Evolutionary conservation across 2,113 vertebrate species (phyloP), one percentile per base, ranked within the genome.

Genomic region (Polypterus senegalus): DNA sequence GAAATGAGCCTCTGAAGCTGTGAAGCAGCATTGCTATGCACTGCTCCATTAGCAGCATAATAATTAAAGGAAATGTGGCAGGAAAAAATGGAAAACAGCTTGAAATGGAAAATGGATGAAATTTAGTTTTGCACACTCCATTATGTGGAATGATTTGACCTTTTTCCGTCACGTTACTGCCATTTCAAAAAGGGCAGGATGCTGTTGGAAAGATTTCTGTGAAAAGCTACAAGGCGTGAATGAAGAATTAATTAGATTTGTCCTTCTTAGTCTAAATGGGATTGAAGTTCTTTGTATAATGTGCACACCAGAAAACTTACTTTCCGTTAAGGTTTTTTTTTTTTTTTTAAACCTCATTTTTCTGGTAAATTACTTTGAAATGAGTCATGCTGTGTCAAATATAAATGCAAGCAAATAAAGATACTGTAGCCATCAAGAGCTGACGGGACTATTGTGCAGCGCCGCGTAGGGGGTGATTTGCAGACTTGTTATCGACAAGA

Each of bases 131-230:
- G 73, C 74, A 67, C 48, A 9, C 52, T 6, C 9, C 4, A 47
- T 64, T 70, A 70, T 70, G 66, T 62, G 66, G 65, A 70, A 67
- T 61, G 47, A 6, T n/a, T 65, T 79, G 77, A 80, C 77, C 76
- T 83, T 81, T 81, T 47, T 47, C 6, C 61, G 66, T 59, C 66
- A 63, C 68, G 65, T 73, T 54, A 58, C 65, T 66, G 67, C 66
- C 58, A 71, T 73, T 69, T 66, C 75, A 62, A 71, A 80, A 82
- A 80, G 79, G 73, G 67, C 71, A 82, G 47, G 51, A 65, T 65
- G 43, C 10, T 4, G 5, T 55, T 10, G 5, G 54, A 55, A 8
- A 55, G 10, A 8, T 6, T 55, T 55, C 54, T 8, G 54, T 55
- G 43, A 11, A 10, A 55, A 6, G 54, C 6, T 27, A 55, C 54